Evolutionary conservation across 2,888 invertebrate genomes (phyloP), one percentile per base, ranked within the genome.

Genomic region (Heliconius ethilla): DNA sequence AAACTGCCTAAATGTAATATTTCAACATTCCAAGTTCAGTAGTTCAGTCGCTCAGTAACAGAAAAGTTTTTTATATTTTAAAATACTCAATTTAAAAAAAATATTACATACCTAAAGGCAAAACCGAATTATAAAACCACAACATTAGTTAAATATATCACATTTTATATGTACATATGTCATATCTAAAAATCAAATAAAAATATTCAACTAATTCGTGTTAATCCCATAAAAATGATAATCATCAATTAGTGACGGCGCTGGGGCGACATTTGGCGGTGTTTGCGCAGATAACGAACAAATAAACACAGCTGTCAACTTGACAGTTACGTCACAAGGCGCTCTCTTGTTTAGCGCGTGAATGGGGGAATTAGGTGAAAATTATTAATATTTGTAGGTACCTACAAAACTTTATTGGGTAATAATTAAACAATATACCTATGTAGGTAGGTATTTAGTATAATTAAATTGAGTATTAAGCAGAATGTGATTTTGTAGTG

Each of bases 181-280:
- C 25, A 73, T 65, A 79, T 76, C 45, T 76, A 69, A 45, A 77
- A 78, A 81, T 82, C 83, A 75, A 84, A 84, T 82, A 82, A 77
- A 63, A 37, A 72, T 72, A 59, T 59, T 72, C 33, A 82, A 80
- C 83, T 84, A 86, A 88, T 88, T 87, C 85, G 85, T 83, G 83
- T 83, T 89, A 87, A 91, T 87, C 92, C 90, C 86, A 90, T 93
- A 92, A 91, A 92, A 92, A 92, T 92, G 90, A 92, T 93, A 92
- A 93, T 93, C 91, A 90, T 89, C 91, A 92, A 93, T 93, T 92
- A 92, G 86, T 82, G 73, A 45, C 27, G 37, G 74, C 59, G 11
- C 10, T 22, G 65, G 74, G 74, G 89, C 86, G 90, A 92, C 93
- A 93, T 93, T 93, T 94, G 94, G 91, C 80, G 82, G 78, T 94